These are phyloP conservation scores for Apistogramma diplotaenia DNA, from an alignment of 2,113 vertebrate species.

Conservation along the genomic window DNA sequence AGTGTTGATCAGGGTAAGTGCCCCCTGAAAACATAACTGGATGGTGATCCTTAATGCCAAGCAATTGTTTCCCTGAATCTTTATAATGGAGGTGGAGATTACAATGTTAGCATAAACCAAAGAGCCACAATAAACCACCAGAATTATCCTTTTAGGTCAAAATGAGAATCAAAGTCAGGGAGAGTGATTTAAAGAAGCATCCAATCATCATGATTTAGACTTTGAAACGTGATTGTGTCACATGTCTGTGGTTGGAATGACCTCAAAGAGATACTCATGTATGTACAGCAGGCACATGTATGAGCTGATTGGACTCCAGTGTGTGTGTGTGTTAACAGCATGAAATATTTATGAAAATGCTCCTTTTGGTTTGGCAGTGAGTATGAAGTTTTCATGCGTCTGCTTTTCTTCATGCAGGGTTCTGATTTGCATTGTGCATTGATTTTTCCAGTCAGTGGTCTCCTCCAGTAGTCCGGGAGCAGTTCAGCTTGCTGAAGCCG, in stretches of 20 bases:
- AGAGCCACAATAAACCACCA: not conserved
- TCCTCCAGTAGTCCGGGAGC: slow-evolving; percentile 30
- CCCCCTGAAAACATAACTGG: not conserved
- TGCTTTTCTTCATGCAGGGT: slow-evolving; percentile 37
- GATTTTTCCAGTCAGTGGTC: not conserved
- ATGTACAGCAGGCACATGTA: not conserved
- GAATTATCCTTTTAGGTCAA: not conserved
- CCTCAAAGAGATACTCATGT: not conserved
- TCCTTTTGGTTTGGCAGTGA: slow-evolving; percentile 5
- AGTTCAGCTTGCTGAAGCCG: slow-evolving; percentile 72
- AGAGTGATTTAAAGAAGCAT: not conserved
- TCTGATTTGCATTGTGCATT: not conserved
- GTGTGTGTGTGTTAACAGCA: not conserved
- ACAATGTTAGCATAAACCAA: not conserved
- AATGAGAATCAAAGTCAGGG: not conserved
- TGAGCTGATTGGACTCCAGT: not conserved
- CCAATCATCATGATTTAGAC: not conserved
- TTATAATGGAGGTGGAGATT: not conserved
- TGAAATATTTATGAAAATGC: not conserved
- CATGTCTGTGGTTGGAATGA: not conserved
- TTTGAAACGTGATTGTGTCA: not conserved
- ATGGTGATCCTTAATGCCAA: not conserved
- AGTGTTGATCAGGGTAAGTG: too few species aligned
- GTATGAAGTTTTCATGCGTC: slow-evolving; percentile 29
- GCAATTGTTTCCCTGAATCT: not conserved